Base-by-base conservation (phyloP, 2,113 vertebrate species). In the Sturnus vulgaris region DNA sequence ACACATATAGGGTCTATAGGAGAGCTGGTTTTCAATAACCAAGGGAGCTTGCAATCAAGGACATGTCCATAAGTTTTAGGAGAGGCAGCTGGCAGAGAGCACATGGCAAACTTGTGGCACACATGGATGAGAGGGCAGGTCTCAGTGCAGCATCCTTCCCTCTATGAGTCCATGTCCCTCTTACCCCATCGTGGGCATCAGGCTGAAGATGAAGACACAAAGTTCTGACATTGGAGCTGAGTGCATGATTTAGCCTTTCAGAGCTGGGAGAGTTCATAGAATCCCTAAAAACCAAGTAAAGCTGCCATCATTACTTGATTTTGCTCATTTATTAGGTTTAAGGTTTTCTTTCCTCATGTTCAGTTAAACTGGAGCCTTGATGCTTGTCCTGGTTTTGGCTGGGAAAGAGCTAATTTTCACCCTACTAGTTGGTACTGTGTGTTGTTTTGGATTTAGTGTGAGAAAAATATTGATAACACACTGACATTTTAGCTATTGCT, bases 111-210 rank as follows among this genome's bases (percentile, higher is more conserved):
- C 23, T 61, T 25, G 15, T 17, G 59, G 82, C 22, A 52, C 9
- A 59, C n/a, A 5, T 0, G 1, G 70, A 35, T 0, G 8, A 82
- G 64, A 42, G 16, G 42, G 3, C 59, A 88, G 12, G 12, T 59
- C 81, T 14, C 73, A 33, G 1, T 4, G 42, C 40, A 84, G 31
- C 25, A 12, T 31, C 39, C 12, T 75, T 60, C 39, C 23, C 15
- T 2, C 0, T 7, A 4, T 0, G 1, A 86, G 31, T 15, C 63
- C 20, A 1, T 10, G 12, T 37, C 21, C 13, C 21, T 79, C 55
- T 72, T 35, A 22, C 11, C 24, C 33, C 27, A 12, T 22, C 1
- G 0, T 12, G 31, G 33, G 50, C 21, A 31, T 17, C 0, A 0
- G 25, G 42, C 11, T 59, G 72, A 80, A 81, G 16, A 4, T 33